Percentiles rank a stretch among this genome's conserved stretches.
Conservation (phyloP, 2,797 vertebrate species). For the Chrosomus eos region DNA sequence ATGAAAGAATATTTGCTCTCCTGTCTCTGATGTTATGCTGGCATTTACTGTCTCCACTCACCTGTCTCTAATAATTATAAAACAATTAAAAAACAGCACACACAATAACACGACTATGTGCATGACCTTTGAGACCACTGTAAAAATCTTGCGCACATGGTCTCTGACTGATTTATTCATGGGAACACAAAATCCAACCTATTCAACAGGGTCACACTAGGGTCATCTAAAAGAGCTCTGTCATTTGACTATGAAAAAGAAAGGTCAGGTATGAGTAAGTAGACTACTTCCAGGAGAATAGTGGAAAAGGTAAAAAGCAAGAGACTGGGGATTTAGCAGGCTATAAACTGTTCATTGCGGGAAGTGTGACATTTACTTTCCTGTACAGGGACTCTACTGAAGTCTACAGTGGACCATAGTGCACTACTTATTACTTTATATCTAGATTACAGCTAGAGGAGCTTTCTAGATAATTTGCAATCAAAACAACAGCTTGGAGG, state of each 20-base stretch:
- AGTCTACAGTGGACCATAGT: slow-evolving; percentile 20
- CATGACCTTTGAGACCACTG: slow-evolving; percentile 47
- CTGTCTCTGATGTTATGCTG: not conserved
- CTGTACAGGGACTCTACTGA: not conserved
- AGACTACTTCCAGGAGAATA: slow-evolving; percentile 36
- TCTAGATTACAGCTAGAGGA: slow-evolving; percentile 15
- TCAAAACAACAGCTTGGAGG: slow-evolving; percentile 5
- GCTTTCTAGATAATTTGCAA: slow-evolving; percentile 13
- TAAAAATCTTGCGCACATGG: slow-evolving; percentile 9
- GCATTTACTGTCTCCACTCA: slow-evolving; percentile 1
- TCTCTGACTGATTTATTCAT: slow-evolving; percentile 30
- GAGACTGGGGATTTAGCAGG: slow-evolving; percentile 15
- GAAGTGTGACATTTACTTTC: slow-evolving; percentile 42
- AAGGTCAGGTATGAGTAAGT: slow-evolving; percentile 46
- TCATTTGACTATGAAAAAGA: slow-evolving; percentile 36
- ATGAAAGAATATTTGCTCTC: not conserved
- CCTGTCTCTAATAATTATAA: not conserved
- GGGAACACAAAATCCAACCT: slow-evolving; percentile 43
- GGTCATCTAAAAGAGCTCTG: slow-evolving; percentile 49
- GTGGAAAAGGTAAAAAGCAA: slow-evolving; percentile 16
- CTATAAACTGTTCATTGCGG: slow-evolving; percentile 19
- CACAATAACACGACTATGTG: slow-evolving; percentile 13
- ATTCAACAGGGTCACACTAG: slow-evolving; percentile 37
- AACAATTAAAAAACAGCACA: not conserved
- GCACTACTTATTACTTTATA: slow-evolving; percentile 18